phyloP scores from a whole-genome alignment of 2,113 vertebrate genomes.

The Apteryx owenii region DNA sequence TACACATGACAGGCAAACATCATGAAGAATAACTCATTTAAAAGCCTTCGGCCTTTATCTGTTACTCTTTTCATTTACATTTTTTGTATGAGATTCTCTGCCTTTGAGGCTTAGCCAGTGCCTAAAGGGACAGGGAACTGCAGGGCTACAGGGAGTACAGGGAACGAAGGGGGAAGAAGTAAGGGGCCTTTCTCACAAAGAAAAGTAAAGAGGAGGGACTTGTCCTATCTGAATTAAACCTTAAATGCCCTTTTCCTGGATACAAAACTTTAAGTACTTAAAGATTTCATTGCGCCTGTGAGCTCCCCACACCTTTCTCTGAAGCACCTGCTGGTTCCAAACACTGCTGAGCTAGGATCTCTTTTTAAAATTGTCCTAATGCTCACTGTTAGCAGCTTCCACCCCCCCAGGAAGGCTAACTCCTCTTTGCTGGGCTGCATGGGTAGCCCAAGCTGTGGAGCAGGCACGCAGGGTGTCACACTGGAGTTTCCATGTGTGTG shows the following conservation, averaged over 20 bases:
- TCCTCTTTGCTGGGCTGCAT: accelerated
- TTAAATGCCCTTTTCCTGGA: not conserved
- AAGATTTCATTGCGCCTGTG: not conserved
- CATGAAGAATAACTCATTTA: constrained; percentile 36
- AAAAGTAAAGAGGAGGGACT: not conserved
- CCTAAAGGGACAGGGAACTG: not conserved
- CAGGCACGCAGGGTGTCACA: not conserved
- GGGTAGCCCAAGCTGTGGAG: not conserved
- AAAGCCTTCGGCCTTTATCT: constrained; percentile 24
- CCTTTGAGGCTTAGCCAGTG: constrained; percentile 1
- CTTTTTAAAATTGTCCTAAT: not conserved
- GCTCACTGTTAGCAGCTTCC: not conserved
- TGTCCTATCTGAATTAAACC: not conserved
- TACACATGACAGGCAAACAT: constrained; percentile 46
- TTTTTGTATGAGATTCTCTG: not conserved
- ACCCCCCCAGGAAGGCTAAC: not conserved
- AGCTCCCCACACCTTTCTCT: not conserved
- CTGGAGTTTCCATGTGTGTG: accelerated
- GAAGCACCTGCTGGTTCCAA: not conserved
- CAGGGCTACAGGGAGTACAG: not conserved
- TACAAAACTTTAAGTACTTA: not conserved
- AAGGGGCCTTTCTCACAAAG: not conserved
- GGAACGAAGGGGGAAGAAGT: not conserved
- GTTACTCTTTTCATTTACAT: constrained; percentile 19
- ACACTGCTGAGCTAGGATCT: not conserved